Base-by-base conservation (phyloP, 2,113 vertebrate species). In the Callopanchax toddi region DNA sequence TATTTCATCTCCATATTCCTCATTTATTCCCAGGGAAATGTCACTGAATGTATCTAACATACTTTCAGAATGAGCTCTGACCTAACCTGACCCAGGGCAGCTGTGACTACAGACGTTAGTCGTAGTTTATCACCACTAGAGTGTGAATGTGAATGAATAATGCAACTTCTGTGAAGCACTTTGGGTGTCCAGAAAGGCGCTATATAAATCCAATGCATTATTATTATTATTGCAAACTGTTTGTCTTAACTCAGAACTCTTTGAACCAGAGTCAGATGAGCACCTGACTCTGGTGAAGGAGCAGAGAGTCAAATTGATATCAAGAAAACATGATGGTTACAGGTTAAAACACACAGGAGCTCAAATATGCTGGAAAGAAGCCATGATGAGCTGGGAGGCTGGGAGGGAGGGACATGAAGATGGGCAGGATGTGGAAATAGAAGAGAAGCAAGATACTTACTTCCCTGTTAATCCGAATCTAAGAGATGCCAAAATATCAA, bases 401-500 rank as follows among this genome's bases (percentile, higher is more conserved):
- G 46, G 32, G 3, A 61, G 68, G 34, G 57, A 48, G 43, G 26
- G 42, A 67, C 25, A 43, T 76, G 71, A 67, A 52, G 54, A 56
- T 49, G 26, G 21, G 66, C 49, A 69, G 34, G 39, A 44, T 59
- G 65, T 73, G 79, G 66, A 51, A 74, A 71, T 53, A 81, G 75
- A 78, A 75, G 82, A 82, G 83, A 76, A 84, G 81, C 81, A 88
- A 81, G 64, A 77, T 93, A 94, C 93, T 94, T 93, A 94, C 92
- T 93, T 93, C 93, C 88, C 91, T 92, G 92, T 93, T 94, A 87
- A 94, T 93, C 91, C 92, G 91, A 91, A 93, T 93, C 92, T 93
- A 92, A 87, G 73, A 87, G 81, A 77, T 82, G 87, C 87, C 84
- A 79, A 83, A 81, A 62, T 77, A 62, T 84, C 43, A 63, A 79